Evolutionary conservation across 2,797 vertebrate genomes (phyloP).

Genomic region (Garrulus glandarius): DNA sequence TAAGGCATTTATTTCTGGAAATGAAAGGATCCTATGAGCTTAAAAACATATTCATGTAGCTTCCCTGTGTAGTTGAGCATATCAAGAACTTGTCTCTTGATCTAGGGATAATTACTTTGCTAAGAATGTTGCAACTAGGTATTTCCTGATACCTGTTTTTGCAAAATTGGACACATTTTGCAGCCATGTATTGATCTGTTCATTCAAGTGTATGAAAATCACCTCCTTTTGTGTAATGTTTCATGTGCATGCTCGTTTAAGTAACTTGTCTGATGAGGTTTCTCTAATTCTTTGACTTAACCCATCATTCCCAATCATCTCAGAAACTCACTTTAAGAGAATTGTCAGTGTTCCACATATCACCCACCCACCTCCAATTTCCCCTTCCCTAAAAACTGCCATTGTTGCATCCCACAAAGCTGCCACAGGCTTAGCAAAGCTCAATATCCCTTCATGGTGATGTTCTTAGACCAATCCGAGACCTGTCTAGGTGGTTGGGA

Average conservation of each 20-base stretch:
- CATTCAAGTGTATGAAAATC: background rate
- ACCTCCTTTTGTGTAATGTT: background rate
- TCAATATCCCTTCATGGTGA: background rate
- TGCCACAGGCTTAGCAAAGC: background rate
- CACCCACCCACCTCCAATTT: background rate
- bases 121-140: background rate
- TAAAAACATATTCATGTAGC: background rate
- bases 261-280: background rate
- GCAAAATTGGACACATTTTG: background rate
- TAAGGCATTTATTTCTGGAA: background rate
- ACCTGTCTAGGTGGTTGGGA: background rate
- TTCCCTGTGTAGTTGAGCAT: background rate
- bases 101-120: background rate
- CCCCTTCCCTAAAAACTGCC: background rate
- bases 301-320: background rate
- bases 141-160: background rate
- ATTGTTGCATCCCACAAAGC: background rate
- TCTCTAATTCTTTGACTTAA: background rate
- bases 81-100: background rate
- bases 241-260: rapidly evolving
- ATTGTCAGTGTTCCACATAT: background rate
- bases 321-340: background rate
- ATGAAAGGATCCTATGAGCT: background rate
- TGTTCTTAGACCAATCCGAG: background rate
- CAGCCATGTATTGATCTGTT: background rate